Percentiles rank a stretch among this genome's conserved stretches.
phyloP scores from a whole-genome alignment of 1,140 invertebrate genomes.

The Cataglyphis hispanica region DNA sequence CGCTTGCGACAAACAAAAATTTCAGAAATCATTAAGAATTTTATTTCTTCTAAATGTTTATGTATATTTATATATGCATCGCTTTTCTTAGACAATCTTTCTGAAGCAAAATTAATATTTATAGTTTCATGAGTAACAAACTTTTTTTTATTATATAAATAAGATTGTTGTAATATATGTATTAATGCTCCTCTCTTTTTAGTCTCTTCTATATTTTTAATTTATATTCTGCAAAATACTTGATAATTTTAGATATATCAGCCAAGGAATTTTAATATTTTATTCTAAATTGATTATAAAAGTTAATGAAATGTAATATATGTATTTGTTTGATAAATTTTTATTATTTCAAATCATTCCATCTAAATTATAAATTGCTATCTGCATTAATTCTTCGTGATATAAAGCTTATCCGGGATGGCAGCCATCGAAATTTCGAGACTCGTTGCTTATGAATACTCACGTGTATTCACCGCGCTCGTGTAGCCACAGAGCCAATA shows the following conservation, averaged over 20 bases:
- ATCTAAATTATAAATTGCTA: slow-evolving; percentile 5
- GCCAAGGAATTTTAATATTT: background rate
- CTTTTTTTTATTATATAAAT: background rate
- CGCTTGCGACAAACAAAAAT: background rate
- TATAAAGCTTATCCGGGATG: background rate
- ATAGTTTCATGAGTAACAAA: background rate
- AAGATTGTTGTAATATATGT: background rate
- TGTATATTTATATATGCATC: background rate
- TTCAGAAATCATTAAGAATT: slow-evolving; percentile 2
- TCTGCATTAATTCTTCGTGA: slow-evolving; percentile 29
- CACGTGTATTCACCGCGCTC: slow-evolving; percentile 42
- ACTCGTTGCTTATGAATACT: slow-evolving; percentile 59
- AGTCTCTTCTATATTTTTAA: background rate
- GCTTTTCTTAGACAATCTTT: background rate
- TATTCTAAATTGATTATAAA: slow-evolving; percentile 10
- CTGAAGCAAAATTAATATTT: slow-evolving; percentile 11
- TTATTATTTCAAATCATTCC: background rate
- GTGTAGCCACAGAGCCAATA: slow-evolving; percentile 55
- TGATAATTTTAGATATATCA: background rate
- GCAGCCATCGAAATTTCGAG: slow-evolving; percentile 50
- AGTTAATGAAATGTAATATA: background rate
- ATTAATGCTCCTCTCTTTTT: background rate
- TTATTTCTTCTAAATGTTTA: background rate
- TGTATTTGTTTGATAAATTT: background rate
- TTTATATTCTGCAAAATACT: background rate